A percentile compares a stretch with the other conserved stretches of the same genome.
Conservation (phyloP, 2,113 vertebrate genomes). For the Choloepus hoffmanni region DNA sequence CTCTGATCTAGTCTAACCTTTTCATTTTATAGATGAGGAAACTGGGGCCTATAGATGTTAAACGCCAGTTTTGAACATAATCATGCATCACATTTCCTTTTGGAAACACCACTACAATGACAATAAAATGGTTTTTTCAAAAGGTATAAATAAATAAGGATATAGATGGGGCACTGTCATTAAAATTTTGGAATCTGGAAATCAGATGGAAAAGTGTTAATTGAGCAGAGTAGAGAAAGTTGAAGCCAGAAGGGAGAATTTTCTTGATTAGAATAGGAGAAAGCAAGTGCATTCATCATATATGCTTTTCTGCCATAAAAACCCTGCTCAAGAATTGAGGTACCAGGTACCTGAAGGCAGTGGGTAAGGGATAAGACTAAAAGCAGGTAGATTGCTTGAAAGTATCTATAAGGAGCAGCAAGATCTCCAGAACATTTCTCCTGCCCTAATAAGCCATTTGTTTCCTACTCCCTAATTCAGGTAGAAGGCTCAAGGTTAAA, state of each 20-base stretch:
- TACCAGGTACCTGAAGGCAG: background rate
- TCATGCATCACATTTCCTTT: background rate
- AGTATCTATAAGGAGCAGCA: background rate
- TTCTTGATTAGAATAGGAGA: background rate
- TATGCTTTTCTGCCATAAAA: background rate
- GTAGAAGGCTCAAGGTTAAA: background rate
- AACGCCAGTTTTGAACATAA: background rate
- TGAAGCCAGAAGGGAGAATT: background rate
- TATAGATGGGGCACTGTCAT: background rate
- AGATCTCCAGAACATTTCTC: background rate
- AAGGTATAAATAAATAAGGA: background rate
- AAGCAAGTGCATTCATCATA: background rate
- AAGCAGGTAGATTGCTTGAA: background rate
- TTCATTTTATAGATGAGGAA: background rate
- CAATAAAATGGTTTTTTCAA: background rate
- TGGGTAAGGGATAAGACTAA: background rate
- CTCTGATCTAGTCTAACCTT: background rate
- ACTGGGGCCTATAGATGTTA: background rate
- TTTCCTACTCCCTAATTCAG: background rate
- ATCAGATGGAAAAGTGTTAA: background rate
- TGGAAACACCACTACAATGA: background rate
- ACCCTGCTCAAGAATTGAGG: background rate
- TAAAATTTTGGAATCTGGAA: background rate
- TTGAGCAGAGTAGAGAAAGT: background rate
- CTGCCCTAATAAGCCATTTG: background rate